Base-by-base conservation (phyloP, 2,113 vertebrate genomes). In the Python bivittatus region DNA sequence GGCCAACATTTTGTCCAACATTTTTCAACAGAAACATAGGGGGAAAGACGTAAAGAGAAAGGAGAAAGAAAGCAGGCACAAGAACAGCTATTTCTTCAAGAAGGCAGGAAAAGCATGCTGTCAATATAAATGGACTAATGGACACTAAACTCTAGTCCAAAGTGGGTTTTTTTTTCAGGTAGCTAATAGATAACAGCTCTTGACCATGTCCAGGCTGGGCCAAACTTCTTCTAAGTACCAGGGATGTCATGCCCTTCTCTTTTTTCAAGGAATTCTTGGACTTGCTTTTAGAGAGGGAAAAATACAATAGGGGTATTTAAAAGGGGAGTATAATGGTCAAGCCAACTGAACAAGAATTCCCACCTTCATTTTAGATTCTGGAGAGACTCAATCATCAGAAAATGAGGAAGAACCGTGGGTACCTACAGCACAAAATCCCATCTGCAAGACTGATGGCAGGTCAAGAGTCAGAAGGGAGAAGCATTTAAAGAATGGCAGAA, bases 81-180 rank as follows among this genome's bases (percentile, higher is more conserved):
- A 90, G 83, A 83, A 61, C 89, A 61, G 23, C 12, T 15, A 64
- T 92, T 53, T 84, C 15, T 88, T 68, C 42, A 6, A 79, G 58
- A 15, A 6, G 68, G 48, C 48, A 93, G 90, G 61, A 79, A 94
- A 95, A 94, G 90, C 64, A 90, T 84, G 90, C 85, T 89, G 94
- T 17, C 85, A 94, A 20, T 88, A 91, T 42, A 95, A 91, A 94
- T 90, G 90, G 84, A 48, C 58, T 88, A 61, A 48, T 91, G 88
- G 87, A 54, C 89, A 5, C 42, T 96, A 88, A 92, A 89, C 91
- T 92, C n/a, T 44, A 88, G 96, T 96, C 94, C 91, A 92, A 58
- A 94, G 42, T 91, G 90, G 95, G 88, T 94, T 95, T 95, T 79
- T 89, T 94, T 95, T 95, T 79, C 72, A 79, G 38, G 33, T 38